Base-by-base conservation (phyloP, 2,888 invertebrate genomes). In the Arge pagana region DNA sequence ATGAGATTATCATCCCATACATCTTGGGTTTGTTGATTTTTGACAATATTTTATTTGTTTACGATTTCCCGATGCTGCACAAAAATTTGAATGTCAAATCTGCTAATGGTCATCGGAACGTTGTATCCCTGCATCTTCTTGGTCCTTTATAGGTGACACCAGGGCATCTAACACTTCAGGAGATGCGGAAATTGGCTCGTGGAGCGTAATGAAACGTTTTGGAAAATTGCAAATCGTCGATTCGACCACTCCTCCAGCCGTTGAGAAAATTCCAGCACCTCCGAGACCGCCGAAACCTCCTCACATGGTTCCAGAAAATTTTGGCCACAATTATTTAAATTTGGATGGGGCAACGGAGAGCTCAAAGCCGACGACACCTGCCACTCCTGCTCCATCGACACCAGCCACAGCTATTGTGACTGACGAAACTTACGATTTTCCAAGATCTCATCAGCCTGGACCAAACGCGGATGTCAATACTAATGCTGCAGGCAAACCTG, bases 241-340 rank as follows among this genome's bases (percentile, higher is more conserved):
- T 50, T 66, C 68, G 4, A 63, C 70, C 15, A 64, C 67, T 10
- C 64, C 65, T 43, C 61, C 68, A 30, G 56, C 62, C 16, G 64
- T 64, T 10, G 68, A 71, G 40, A 65, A 80, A 4, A 79, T 81
- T 3, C 80, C 82, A 7, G 83, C 86, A 2, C 88, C 89, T 5
- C 88, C 88, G 3, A 80, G 89, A 48, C 89, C 90, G 4, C 88
- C 90, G 1, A 92, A 92, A 76, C 89, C 89, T 0, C 79, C 83
- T 23, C 80, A 83, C 54, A 76, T 82, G 71, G 64, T 72, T 35
- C 60, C 70, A 24, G 77, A 78, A 42, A 78, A 77, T 58, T 71
- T 76, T 43, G 74, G 77, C 28, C 79, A 79, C 49, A 79, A 78
- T 64, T 80, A 81, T 64, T 71, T 80, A 52, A 81, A 81, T 65